These are phyloP conservation scores for Zygothrica quintamaculata DNA, from an alignment of 2,888 invertebrate species.

Conservation along the genomic window DNA sequence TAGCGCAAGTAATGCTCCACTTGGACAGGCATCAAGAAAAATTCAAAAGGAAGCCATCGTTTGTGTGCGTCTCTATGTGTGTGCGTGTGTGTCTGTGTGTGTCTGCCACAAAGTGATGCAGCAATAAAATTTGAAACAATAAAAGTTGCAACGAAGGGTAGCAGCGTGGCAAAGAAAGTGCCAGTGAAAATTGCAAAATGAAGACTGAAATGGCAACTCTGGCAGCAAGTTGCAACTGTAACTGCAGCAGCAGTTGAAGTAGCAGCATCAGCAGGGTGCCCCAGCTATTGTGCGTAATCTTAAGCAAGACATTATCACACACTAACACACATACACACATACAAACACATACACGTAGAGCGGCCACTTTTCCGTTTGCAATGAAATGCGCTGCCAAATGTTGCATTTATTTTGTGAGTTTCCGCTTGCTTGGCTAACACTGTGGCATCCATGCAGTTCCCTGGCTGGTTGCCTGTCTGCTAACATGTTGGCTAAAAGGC, in stretches of 20 bases:
- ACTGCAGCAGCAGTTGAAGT: slow-evolving; percentile 32
- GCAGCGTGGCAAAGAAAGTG: slow-evolving; percentile 20
- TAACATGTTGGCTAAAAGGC: slow-evolving; percentile 37
- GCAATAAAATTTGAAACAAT: slow-evolving; percentile 81
- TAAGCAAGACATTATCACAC: slow-evolving; percentile 49
- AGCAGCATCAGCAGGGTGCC: too few relatives aligned
- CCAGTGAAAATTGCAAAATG: slow-evolving; percentile 64
- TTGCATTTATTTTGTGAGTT: slow-evolving; percentile 81
- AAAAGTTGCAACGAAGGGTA: slow-evolving; percentile 50
- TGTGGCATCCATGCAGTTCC: slow-evolving; percentile 24
- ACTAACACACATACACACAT: slow-evolving; percentile 10
- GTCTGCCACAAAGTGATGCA: slow-evolving; percentile 72
- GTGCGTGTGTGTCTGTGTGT: slow-evolving; percentile 30
- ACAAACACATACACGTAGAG: slow-evolving; percentile 36
- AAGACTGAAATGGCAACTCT: slow-evolving; percentile 41
- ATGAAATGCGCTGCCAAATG: slow-evolving; percentile 78
- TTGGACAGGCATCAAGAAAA: slow-evolving; percentile 79
- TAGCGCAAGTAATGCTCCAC: slow-evolving; percentile 62
- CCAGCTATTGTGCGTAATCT: slow-evolving; percentile 46
- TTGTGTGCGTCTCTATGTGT: slow-evolving; percentile 18
- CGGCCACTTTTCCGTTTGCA: slow-evolving; percentile 74
- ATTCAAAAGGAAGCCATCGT: slow-evolving; percentile 52
- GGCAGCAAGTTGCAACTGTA: slow-evolving; percentile 41
- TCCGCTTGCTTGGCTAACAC: slow-evolving; percentile 58
- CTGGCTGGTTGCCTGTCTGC: slow-evolving; percentile 12